Evolutionary conservation across 2,888 invertebrate species (phyloP).

Genomic region (Microctonus brassicae): DNA sequence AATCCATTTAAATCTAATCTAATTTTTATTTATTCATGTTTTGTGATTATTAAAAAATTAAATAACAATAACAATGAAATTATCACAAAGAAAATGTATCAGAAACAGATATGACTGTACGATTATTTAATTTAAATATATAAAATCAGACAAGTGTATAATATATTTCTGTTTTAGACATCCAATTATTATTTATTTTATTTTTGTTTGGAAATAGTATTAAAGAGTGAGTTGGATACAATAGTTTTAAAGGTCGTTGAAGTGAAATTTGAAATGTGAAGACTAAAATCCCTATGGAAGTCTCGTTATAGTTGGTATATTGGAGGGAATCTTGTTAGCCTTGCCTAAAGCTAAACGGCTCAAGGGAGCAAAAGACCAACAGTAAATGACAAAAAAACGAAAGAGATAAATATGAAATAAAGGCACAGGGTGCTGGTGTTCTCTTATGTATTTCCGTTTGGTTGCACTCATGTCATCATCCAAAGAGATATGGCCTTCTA

Average conservation of each 20-base stretch:
- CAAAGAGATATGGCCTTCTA: not conserved
- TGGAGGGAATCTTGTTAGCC: slow-evolving; percentile 53
- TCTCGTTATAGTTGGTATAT: slow-evolving; percentile 51
- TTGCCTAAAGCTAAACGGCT: slow-evolving; percentile 12
- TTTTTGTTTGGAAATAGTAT: not conserved
- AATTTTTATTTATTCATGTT: too few species aligned
- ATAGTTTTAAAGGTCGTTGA: not conserved
- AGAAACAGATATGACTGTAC: too few species aligned
- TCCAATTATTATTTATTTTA: not conserved
- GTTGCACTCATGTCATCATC: not conserved
- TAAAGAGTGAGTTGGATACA: not conserved
- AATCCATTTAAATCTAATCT: too few species aligned
- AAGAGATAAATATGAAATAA: too few species aligned
- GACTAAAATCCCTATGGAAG: slow-evolving; percentile 52
- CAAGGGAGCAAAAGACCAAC: not conserved
- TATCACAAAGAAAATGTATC: too few species aligned
- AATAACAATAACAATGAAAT: too few species aligned
- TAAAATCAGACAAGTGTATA: too few species aligned
- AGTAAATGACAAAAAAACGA: too few species aligned
- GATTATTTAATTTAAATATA: too few species aligned
- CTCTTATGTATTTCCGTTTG: slow-evolving; percentile 11
- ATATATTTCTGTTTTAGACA: not conserved
- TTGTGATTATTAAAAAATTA: too few species aligned
- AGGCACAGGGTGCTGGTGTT: not conserved
- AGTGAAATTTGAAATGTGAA: slow-evolving; percentile 20